Evolutionary conservation across 2,113 vertebrate genomes (phyloP).

Genomic region (Coturnix japonica): DNA sequence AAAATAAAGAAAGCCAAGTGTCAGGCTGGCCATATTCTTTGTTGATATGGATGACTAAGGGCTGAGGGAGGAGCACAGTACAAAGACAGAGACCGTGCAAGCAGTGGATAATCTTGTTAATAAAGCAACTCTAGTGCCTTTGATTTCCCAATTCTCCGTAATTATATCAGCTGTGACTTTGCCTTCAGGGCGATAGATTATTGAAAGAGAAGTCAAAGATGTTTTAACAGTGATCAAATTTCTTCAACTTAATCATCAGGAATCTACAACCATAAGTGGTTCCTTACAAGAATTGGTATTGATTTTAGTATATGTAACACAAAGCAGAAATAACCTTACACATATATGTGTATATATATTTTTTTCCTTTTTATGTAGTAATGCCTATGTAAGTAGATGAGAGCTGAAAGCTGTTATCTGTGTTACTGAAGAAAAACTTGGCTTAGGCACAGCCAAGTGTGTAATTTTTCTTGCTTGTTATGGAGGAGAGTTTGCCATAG

Average conservation of each 20-base stretch:
- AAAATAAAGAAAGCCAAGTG: not conserved
- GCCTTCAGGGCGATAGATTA: not conserved
- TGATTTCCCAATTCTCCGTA: not conserved
- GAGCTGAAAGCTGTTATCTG: not conserved
- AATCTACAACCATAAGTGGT: not conserved
- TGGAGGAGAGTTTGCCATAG: not conserved
- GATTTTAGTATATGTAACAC: not conserved
- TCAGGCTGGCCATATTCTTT: not conserved
- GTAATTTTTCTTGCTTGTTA: not conserved
- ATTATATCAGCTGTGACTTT: not conserved
- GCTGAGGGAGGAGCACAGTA: not conserved
- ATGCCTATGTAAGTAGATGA: not conserved
- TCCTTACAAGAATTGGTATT: not conserved
- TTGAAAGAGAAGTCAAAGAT: constrained; percentile 1
- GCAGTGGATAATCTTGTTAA: constrained; percentile 22
- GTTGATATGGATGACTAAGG: not conserved
- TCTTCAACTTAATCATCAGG: not conserved
- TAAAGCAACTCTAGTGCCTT: constrained; percentile 1
- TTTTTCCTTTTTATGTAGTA: not conserved
- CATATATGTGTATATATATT: no score
- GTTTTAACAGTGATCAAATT: not conserved
- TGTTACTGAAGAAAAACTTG: not conserved
- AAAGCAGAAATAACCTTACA: not conserved
- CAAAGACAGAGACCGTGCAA: not conserved
- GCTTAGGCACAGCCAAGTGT: not conserved